Conservation (phyloP, 2,888 invertebrate genomes). For the Napeogenes inachia region DNA sequence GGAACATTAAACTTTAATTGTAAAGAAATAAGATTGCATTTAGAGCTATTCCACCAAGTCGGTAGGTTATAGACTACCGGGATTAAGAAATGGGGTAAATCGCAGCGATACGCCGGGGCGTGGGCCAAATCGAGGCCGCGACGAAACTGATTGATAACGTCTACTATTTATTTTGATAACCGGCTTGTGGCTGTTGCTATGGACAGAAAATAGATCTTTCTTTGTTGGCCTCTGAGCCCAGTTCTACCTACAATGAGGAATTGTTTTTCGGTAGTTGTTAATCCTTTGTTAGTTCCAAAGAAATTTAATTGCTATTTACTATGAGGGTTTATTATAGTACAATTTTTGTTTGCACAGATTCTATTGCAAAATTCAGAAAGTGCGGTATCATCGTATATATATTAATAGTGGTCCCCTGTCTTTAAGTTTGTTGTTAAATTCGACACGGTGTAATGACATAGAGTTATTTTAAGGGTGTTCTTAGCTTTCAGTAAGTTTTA, state of each 20-base stretch:
- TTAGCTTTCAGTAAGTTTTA: conserved; percentile 40
- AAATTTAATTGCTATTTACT: neutral
- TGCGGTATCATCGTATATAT: conserved; percentile 59
- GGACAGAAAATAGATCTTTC: conserved; percentile 27
- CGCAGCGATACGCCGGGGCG: conserved; percentile 61
- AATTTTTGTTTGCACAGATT: conserved; percentile 18
- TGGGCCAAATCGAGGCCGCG: conserved; percentile 68
- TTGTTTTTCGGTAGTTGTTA: too few relatives aligned
- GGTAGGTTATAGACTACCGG: conserved; percentile 38
- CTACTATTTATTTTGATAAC: conserved; percentile 50
- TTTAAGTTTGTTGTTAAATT: conserved; percentile 37
- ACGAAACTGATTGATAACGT: conserved; percentile 73
- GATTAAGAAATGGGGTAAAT: conserved; percentile 72
- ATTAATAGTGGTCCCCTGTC: conserved; percentile 46
- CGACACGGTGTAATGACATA: conserved; percentile 52
- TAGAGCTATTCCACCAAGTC: conserved; percentile 22
- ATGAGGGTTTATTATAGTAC: neutral
- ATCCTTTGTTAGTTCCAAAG: too few relatives aligned
- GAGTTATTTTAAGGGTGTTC: conserved; percentile 32
- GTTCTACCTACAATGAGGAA: too few relatives aligned
- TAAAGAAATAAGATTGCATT: conserved; percentile 3
- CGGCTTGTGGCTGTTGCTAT: conserved; percentile 53
- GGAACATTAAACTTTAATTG: conserved; percentile 15
- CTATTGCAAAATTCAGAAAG: conserved; percentile 30
- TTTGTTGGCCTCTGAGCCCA: neutral